Evolutionary conservation across 2,797 vertebrate species (phyloP), one percentile per base, ranked within the genome.

Genomic region (Zalophus californianus): DNA sequence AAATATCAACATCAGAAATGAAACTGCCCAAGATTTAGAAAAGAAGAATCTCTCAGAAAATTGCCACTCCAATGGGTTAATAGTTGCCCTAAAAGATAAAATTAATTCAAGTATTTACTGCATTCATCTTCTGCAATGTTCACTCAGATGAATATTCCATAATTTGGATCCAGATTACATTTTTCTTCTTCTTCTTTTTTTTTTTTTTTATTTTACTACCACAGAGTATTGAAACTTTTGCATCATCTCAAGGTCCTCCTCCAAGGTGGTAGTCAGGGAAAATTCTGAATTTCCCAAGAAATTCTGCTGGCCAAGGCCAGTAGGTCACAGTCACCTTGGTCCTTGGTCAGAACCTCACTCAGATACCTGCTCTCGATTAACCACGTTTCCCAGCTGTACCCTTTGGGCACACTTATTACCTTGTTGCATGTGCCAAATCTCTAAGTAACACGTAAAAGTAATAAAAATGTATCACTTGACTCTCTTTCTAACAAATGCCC

Each of bases 11-110:
- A 92, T 73, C 25, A 94, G 18, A 66, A 96, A 90, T 84, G 64
- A 83, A 56, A 11, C 27, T 48, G 70, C 90, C n/a, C 60, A 15
- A 95, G 66, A 23, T 27, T 88, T 73, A 68, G n/a, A 90, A 84
- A 79, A 72, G 41, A 92, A 77, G 79, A 72, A n/a, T 38, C 5
- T 35, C 15, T 35, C 25, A 66, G 66, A 91, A 97, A 96, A 92
- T 66, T 72, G 90, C 10, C 25, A 91, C 29, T 56, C 21, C 54
- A 85, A 21, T 68, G 62, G 29, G 18, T 64, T 88, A 85, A 96
- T 5, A 87, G 12, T 90, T 94, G 32, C 25, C 27, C 41, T 93
- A 64, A 86, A 93, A 86, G 35, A 62, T 62, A 96, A 90, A 94
- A 80, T 52, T 75, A 86, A 86, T 35, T 90, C n/a, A 86, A 54